Conservation (phyloP, 2,797 vertebrate genomes). For the Melanitta fusca region DNA sequence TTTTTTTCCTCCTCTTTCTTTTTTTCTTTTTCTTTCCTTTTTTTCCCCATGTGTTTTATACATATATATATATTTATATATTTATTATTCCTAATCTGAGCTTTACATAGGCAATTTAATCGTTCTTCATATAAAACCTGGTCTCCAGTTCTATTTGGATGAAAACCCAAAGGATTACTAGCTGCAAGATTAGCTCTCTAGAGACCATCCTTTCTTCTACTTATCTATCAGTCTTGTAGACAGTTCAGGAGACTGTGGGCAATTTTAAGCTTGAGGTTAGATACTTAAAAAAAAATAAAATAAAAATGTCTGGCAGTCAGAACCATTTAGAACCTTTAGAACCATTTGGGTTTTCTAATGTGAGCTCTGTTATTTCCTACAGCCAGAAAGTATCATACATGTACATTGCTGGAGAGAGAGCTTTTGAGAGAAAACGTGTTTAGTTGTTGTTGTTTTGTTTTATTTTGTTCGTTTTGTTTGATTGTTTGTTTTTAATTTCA, state of each 20-base stretch:
- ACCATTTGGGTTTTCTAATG: background rate
- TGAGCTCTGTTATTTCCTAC: background rate
- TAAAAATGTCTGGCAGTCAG: background rate
- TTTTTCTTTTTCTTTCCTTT: background rate
- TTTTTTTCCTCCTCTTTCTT: background rate
- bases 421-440: background rate
- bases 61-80: background rate
- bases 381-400: background rate
- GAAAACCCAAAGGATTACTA: background rate
- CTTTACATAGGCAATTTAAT: constrained; percentile 42
- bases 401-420: background rate
- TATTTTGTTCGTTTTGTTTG: no score
- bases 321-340: background rate
- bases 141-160: constrained; percentile 8
- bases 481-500: background rate
- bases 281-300: no score
- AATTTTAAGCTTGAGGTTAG: constrained; percentile 18
- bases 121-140: constrained; percentile 13
- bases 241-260: background rate
- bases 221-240: constrained; percentile 4
- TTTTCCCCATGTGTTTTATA: background rate
- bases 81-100: constrained; percentile 18
- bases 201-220: background rate
- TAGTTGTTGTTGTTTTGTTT: background rate
- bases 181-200: constrained; percentile 16